Conservation (phyloP, 2,797 vertebrate species). For the Chaunax sp. region DNA sequence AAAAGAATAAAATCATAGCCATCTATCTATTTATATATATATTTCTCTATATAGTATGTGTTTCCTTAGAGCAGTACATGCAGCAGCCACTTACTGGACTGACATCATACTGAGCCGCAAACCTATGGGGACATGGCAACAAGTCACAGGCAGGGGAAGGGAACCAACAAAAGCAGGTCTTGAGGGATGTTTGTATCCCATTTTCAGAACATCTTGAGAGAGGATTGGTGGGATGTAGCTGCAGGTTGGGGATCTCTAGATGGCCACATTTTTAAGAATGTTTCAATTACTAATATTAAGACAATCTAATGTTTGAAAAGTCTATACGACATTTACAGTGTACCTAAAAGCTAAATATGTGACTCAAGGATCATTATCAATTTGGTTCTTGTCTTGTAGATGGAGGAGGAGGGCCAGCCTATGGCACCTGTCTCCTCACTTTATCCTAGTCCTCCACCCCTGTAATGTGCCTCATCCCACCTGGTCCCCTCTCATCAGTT, state of each 20-base stretch:
- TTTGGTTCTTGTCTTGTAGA: slow-evolving; percentile 52
- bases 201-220: slow-evolving; percentile 70
- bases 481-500: slow-evolving; percentile 70
- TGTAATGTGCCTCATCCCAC: slow-evolving; percentile 63
- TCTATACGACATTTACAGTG: slow-evolving; percentile 68
- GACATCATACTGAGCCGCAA: slow-evolving; percentile 91
- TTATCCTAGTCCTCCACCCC: slow-evolving; percentile 47
- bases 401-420: slow-evolving; percentile 57
- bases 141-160: slow-evolving; percentile 85
- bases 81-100: slow-evolving; percentile 96
- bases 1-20: slow-evolving; percentile 88
- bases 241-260: slow-evolving; percentile 54
- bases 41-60: slow-evolving; percentile 88
- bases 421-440: slow-evolving; percentile 50
- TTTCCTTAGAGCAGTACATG: slow-evolving; percentile 93
- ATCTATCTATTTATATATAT: slow-evolving; percentile 89
- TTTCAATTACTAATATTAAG: slow-evolving; percentile 61
- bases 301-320: slow-evolving; percentile 57
- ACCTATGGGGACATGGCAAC: slow-evolving; percentile 86
- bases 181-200: slow-evolving; percentile 60
- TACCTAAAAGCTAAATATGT: slow-evolving; percentile 68
- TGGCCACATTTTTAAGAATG: slow-evolving; percentile 48
- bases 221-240: slow-evolving; percentile 71
- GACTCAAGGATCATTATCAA: slow-evolving; percentile 66
- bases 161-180: slow-evolving; percentile 76